Evolutionary conservation across 2,797 vertebrate species (phyloP), one percentile per base, ranked within the genome.

Genomic region (Cheirogaleus major): DNA sequence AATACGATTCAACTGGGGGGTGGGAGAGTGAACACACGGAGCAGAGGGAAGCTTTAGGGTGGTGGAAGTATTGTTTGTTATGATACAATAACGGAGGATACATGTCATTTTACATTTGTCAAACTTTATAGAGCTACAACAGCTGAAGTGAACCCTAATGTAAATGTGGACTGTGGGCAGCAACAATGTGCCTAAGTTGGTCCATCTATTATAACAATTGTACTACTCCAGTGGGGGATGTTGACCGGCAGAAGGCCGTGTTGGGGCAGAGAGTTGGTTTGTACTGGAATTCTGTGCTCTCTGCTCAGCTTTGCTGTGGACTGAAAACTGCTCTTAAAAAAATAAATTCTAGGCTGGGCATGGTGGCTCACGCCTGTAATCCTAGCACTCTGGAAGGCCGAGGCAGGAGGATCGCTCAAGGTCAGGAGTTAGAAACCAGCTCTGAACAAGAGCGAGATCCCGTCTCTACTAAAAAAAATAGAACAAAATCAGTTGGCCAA

Each of bases 191-290:
- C 30, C 9, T 9, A 63, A 4, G 13, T 52, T 23, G 59, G 65
- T 14, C 23, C 70, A n/a, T 69, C 20, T 12, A 2, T 2, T 69
- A 0, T 4, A 65, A 27, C 12, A 20, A n/a, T 3, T n/a, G 48
- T 1, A 13, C 5, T 25, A 0, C 32, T 15, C 10, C 5, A 5
- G 7, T 22, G 32, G 45, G 38, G 41, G 32, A 4, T 2, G 35
- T 11, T 27, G 23, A 25, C 57, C 23, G 0, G 13, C 9, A 2
- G 10, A 13, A 30, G 14, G 14, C 11, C 1, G 25, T 35, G 35
- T 2, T 12, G 4, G 27, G 15, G 20, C 30, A 48, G 43, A 32
- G 27, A 48, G 45, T 32, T 11, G 45, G 30, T 9, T 32, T 48
- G 8, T 41, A n/a, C 7, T 11, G 38, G 57, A 35, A 45, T 38